Percentiles rank a stretch among this genome's conserved stretches.
These are phyloP conservation scores for Helostoma temminkii DNA, from an alignment of 2,797 vertebrate genomes.

Conservation along the genomic window DNA sequence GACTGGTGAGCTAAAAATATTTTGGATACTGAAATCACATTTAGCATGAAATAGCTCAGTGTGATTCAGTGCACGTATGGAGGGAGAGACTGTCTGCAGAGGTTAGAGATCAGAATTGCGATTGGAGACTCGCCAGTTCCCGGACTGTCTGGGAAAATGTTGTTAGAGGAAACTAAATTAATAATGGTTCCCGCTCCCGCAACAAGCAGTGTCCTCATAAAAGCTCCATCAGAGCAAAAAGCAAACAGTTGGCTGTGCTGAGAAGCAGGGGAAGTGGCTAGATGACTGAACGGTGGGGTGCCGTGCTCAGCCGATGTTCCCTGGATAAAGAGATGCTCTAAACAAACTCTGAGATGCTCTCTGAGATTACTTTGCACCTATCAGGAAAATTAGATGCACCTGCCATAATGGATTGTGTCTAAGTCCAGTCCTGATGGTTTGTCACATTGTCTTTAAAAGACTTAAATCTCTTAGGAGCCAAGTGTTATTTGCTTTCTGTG, in stretches of 20 bases:
- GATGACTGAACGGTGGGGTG: conserved; percentile 7
- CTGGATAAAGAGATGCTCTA: conserved; percentile 43
- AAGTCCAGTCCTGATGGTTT: conserved; percentile 1
- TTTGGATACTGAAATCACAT: conserved; percentile 1
- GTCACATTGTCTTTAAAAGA: conserved; percentile 38
- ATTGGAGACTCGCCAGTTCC: conserved; percentile 44
- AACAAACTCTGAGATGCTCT: conserved; percentile 46
- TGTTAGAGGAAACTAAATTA: conserved; percentile 55
- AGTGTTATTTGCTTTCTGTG: conserved; percentile 38
- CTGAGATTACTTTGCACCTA: conserved; percentile 48
- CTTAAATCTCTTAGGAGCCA: conserved; percentile 32
- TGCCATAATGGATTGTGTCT: conserved; percentile 28
- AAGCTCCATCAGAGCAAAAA: conserved; percentile 35
- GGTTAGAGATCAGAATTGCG: conserved; percentile 42
- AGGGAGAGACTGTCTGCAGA: conserved; percentile 6
- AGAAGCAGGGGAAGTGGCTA: conserved; percentile 32
- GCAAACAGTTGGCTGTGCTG: conserved; percentile 29
- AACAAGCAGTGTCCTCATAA: conserved; percentile 23
- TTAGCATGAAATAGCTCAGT: not conserved
- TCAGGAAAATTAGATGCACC: conserved; percentile 40
- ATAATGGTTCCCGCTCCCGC: conserved; percentile 50
- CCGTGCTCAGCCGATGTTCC: conserved; percentile 20
- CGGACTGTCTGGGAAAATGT: conserved; percentile 37
- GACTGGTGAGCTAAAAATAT: conserved; percentile 33
- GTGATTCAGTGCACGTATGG: conserved; percentile 7